Evolutionary conservation across 2,888 invertebrate genomes (phyloP), one percentile per base, ranked within the genome.

Genomic region (Ichneumon xanthorius): DNA sequence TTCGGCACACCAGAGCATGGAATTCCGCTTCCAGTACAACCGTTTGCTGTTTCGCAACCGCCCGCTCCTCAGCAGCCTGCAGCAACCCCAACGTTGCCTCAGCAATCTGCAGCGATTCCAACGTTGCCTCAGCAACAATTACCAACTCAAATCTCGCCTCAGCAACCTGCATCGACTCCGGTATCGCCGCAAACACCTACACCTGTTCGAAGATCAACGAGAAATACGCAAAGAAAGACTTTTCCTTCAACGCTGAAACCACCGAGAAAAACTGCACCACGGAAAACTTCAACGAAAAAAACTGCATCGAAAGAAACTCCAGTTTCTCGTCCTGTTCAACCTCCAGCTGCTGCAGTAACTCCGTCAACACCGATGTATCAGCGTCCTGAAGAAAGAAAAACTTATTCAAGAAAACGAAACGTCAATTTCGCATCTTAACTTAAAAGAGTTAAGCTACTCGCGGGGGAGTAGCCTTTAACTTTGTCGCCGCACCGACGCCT

Each of bases 341-440:
- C 68, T 16, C 26, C 48, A 26, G 30, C 48, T 30, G 22, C 22
- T 2, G 1, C 45, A 22, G 19, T n/a, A 50, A n/a, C 50, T 16
- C 50, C 50, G 16, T 16, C 50, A n/a, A 14, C 14, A 5, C 22
- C 55, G n/a, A 22, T 22, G 26, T 48, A 14, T 11, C 16, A 70
- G 11, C 48, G 48, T 5, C 68, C 68, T 11, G 26, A 22, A 9
- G 48, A 70, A 45, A 9, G 68, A 9, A 3, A 30, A 48, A 50
- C 68, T 3, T 70, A 48, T 45, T 11, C 48, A 16, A 70, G 48
- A 26, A 70, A 70, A 48, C 9, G 6, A 16, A 48, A 9, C 26
- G 48, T 48, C 4, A 14, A 48, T 70, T 70, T 70, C 68, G 68
- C 68, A 48, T 26, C 68, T 70, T 70, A 70, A 70, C 30, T 30